Base-by-base conservation (phyloP, 2,888 invertebrate species). In the Pteria penguin region DNA sequence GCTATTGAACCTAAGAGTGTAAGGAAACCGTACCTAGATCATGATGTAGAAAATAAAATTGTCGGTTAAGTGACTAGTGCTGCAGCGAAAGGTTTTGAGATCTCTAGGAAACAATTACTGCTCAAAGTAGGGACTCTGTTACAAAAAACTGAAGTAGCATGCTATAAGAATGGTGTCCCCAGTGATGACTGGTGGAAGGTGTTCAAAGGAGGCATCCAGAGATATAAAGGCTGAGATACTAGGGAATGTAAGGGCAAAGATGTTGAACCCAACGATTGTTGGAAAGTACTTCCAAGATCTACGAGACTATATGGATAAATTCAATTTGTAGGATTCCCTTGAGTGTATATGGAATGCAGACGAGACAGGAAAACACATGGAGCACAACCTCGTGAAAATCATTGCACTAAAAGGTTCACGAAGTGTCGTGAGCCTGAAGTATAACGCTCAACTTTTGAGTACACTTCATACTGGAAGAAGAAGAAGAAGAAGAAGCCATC, bases 331-430 rank as follows among this genome's bases (percentile, higher is more conserved):
- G 55, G 55, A 55, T 24, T 22, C n/a, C 4, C 63, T 33, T 11
- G 32, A 63, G 22, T 32, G 63, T 18, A 63, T 63, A 29, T 63
- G 63, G 63, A 63, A 63, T 33, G 11, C 63, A 18, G 33, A 63
- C 33, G 63, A 63, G 24, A 18, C 63, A 18, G 63, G 63, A 4
- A 29, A 32, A 2, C 31, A 32, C 22, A n/a, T 63, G 22, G 29
- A 63, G 33, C 32, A 63, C 33, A 61, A 27, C 4, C 26, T 33
- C 31, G 63, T 63, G 3, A 63, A 31, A 63, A 33, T 63, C 33
- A 31, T 63, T 18, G 31, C 32, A 32, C 22, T 32, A 63, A 63
- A 31, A 24, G 63, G 63, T 2, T 29, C 33, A 29, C 31, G 33
- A 31, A 18, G 18, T 31, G 8, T 63, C 11, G 31, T 31, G 18